Conservation (phyloP, 2,888 invertebrate species). For the Unio pictorum region DNA sequence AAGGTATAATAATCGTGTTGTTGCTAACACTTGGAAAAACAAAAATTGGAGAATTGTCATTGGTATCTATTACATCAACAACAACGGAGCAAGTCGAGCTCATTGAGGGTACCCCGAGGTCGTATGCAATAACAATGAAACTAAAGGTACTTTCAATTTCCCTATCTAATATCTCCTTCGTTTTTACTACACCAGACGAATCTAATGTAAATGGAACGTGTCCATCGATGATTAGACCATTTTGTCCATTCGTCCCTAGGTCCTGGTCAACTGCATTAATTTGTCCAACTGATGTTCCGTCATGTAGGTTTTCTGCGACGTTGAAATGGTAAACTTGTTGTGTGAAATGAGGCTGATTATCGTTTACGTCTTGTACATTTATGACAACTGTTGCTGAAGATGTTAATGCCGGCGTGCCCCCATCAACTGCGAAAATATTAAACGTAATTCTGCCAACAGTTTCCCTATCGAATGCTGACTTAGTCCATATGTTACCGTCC, state of each 20-base stretch:
- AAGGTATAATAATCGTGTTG: slow-evolving; percentile 41
- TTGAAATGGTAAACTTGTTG: slow-evolving; percentile 28
- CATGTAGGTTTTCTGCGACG: slow-evolving; percentile 30
- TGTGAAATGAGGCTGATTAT: slow-evolving; percentile 37
- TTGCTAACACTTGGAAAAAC: slow-evolving; percentile 52
- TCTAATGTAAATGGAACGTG: slow-evolving; percentile 41
- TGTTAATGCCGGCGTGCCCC: slow-evolving; percentile 39
- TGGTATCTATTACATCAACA: slow-evolving; percentile 45
- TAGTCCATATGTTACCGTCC: slow-evolving; percentile 48
- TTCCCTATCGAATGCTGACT: slow-evolving; percentile 51
- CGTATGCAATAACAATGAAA: slow-evolving; percentile 44
- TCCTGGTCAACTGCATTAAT: slow-evolving; percentile 40
- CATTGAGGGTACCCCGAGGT: slow-evolving; percentile 43
- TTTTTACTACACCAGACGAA: slow-evolving; percentile 38
- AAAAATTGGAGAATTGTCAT: slow-evolving; percentile 55
- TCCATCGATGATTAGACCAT: slow-evolving; percentile 26
- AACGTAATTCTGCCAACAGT: slow-evolving; percentile 37
- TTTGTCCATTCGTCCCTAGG: slow-evolving; percentile 41
- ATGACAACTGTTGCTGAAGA: slow-evolving; percentile 41
- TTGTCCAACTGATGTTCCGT: slow-evolving; percentile 22
- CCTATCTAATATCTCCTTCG: slow-evolving; percentile 42
- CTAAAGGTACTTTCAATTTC: slow-evolving; percentile 42
- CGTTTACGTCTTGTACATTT: slow-evolving; percentile 36
- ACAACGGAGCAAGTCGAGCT: slow-evolving; percentile 43
- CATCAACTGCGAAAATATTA: slow-evolving; percentile 48